Conservation (phyloP, 2,113 vertebrate genomes). For the Protobothrops flavoviridis region DNA sequence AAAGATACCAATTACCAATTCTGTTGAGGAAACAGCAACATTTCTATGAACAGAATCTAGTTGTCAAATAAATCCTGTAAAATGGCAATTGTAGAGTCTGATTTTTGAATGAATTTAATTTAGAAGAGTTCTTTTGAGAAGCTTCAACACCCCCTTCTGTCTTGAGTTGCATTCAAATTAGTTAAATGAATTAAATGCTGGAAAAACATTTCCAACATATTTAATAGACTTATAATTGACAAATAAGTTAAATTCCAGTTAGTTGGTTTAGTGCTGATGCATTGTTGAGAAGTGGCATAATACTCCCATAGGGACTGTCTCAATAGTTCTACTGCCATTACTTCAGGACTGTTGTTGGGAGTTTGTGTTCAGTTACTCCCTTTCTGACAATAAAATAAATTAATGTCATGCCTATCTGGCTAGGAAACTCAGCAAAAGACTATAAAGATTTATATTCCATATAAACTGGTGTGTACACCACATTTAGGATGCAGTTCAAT, state of each 20-base stretch:
- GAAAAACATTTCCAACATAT: neutral
- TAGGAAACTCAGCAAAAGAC: neutral
- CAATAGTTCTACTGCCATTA: fast-evolving
- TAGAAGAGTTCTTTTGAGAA: slow-evolving; percentile 35
- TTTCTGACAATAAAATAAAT: slow-evolving; percentile 7
- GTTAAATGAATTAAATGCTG: neutral
- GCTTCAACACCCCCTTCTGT: neutral
- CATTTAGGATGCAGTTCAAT: neutral
- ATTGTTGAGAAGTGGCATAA: neutral
- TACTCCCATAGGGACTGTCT: neutral
- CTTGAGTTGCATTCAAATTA: slow-evolving; percentile 19
- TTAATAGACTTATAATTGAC: neutral
- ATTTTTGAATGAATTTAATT: slow-evolving; percentile 53
- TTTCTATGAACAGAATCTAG: slow-evolving; percentile 50
- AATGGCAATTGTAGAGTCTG: slow-evolving; percentile 53
- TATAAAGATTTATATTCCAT: slow-evolving; percentile 13
- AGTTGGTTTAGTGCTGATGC: neutral
- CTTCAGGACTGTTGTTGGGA: neutral
- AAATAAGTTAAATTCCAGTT: neutral
- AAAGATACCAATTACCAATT: slow-evolving; percentile 60
- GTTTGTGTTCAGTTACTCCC: neutral
- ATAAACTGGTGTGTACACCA: neutral
- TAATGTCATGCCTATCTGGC: slow-evolving; percentile 12
- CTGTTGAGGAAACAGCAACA: slow-evolving; percentile 55
- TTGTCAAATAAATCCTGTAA: slow-evolving; percentile 51